phyloP scores from a whole-genome alignment of 2,888 invertebrate genomes.

The Cerastis rubricosa region DNA sequence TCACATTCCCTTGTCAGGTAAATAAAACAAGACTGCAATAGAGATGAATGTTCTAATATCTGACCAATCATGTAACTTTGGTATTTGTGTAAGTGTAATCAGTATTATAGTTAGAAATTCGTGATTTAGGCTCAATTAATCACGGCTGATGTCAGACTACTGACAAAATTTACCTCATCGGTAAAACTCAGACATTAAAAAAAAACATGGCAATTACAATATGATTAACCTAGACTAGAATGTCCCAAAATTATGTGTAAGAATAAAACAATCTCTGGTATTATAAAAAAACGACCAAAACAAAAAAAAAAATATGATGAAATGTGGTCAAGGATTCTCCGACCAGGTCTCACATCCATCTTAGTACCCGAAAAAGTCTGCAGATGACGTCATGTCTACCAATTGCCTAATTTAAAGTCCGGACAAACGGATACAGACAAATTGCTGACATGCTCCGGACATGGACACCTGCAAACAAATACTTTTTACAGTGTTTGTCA shows the following conservation, averaged over 20 bases:
- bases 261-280: neutral
- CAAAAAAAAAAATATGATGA: neutral
- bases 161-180: neutral
- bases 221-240: neutral
- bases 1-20: slow-evolving; percentile 51
- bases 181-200: neutral
- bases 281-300: neutral
- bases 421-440: neutral
- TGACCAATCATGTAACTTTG: slow-evolving; percentile 52
- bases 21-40: slow-evolving; percentile 56
- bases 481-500: neutral
- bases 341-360: neutral
- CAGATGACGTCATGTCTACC: neutral
- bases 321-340: neutral
- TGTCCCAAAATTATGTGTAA: neutral
- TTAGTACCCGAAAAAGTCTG: neutral
- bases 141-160: neutral
- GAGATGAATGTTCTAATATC: slow-evolving; percentile 47
- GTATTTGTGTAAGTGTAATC: slow-evolving; percentile 47
- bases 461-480: neutral
- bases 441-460: too few relatives aligned
- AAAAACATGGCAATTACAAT: neutral
- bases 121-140: slow-evolving; percentile 35
- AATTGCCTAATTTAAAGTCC: neutral
- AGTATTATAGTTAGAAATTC: slow-evolving; percentile 32